Evolutionary conservation across 1,140 invertebrate genomes (phyloP).

Genomic region (Plectrocnemia conspersa): DNA sequence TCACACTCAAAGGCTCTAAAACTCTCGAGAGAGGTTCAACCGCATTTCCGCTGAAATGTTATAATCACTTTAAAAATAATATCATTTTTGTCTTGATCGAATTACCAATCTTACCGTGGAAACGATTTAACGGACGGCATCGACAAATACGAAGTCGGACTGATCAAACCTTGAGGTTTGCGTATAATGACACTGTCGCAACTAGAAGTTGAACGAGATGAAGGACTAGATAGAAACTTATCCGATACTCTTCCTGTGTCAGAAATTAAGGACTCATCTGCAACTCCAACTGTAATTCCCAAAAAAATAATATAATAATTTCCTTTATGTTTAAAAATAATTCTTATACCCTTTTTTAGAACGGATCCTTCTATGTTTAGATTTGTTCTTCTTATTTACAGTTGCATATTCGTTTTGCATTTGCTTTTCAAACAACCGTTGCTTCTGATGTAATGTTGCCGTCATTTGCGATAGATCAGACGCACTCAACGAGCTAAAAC

Average conservation of each 20-base stretch:
- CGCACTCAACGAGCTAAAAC: constrained; percentile 38
- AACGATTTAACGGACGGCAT: constrained; percentile 78
- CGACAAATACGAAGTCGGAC: constrained; percentile 68
- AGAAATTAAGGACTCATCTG: constrained; percentile 5
- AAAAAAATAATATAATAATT: not conserved
- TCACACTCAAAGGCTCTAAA: constrained; percentile 67
- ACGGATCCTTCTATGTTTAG: constrained; percentile 29
- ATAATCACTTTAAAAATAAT: not conserved
- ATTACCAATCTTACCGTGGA: constrained; percentile 47
- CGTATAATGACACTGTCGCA: constrained; percentile 31
- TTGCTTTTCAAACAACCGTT: constrained; percentile 35
- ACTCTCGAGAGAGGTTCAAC: constrained; percentile 71
- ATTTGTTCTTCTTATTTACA: constrained; percentile 33
- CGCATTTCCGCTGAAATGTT: constrained; percentile 52
- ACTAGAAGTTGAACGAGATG: constrained; percentile 28
- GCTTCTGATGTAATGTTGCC: constrained; percentile 42
- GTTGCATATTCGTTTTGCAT: constrained; percentile 34
- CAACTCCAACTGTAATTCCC: constrained; percentile 27
- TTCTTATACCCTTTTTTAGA: constrained; percentile 28
- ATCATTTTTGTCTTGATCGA: not conserved
- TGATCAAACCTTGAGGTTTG: constrained; percentile 46
- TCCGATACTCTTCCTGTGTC: constrained; percentile 1
- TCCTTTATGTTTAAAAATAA: not conserved
- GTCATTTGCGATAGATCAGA: constrained; percentile 48
- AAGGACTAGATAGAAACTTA: constrained; percentile 25